Conservation (phyloP, 1,140 invertebrate species). For the Choristoneura fumiferana region DNA sequence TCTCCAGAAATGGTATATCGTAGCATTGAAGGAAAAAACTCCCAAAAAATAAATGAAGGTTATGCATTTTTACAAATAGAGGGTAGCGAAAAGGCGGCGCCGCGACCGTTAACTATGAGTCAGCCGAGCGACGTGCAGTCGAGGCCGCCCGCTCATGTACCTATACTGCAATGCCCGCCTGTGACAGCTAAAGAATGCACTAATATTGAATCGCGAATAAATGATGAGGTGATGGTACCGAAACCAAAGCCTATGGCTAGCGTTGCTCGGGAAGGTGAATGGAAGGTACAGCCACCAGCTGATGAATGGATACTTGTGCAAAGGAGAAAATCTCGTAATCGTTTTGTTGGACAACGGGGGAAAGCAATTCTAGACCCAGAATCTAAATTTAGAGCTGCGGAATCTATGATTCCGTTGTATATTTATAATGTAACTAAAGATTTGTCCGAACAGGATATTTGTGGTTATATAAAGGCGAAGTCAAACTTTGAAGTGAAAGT, state of each 20-base stretch:
- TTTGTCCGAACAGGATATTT: constrained; percentile 3
- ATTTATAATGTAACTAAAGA: constrained; percentile 20
- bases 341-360: constrained; percentile 15
- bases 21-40: not conserved
- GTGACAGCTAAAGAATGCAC: not conserved
- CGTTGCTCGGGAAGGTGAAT: constrained; percentile 11
- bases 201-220: not conserved
- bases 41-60: not conserved
- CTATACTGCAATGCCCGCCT: not conserved
- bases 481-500: not conserved
- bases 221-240: not conserved
- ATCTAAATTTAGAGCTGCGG: constrained; percentile 13
- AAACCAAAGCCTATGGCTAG: not conserved
- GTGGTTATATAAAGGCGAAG: constrained; percentile 5
- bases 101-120: not conserved
- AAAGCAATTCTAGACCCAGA: not conserved
- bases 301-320: constrained; percentile 15
- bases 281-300: not conserved
- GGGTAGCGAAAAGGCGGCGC: not conserved
- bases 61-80: not conserved
- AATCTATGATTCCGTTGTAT: constrained; percentile 1
- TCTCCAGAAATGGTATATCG: not conserved
- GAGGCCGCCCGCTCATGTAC: not conserved
- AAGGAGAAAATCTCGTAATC: constrained; percentile 2
- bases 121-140: not conserved